Evolutionary conservation across 2,113 vertebrate species (phyloP), one percentile per base, ranked within the genome.

Genomic region (Penelope pileata): DNA sequence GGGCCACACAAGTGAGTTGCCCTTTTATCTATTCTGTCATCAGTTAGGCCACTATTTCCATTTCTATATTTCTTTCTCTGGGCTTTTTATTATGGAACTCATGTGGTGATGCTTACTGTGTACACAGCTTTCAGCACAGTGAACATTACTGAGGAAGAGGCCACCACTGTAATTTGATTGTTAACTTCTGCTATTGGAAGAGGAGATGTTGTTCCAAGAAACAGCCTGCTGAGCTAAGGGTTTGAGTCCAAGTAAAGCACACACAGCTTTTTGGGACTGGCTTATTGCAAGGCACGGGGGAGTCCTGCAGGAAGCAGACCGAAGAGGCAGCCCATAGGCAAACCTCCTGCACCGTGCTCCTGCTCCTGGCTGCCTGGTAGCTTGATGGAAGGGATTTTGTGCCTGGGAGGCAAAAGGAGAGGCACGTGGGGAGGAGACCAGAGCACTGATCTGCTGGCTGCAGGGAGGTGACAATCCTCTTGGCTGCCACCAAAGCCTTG

Each of bases 141-240:
- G 38, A 92, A 1, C 32, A 19, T 29, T 56, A 5, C 75, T 7
- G n/a, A 66, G n/a, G 8, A 80, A 73, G 84, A 72, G 13, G 10
- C 47, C 45, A 51, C 1, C 4, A 0, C 1, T 2, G 47, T 17
- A 13, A 36, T 9, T 2, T 23, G 40, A 10, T n/a, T 43, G 27
- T 47, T 51, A 34, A 40, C 43, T 76, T 43, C 26, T 79, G 58
- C 51, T 64, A 21, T 21, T 68, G 67, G 43, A 45, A 51, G 36
- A 62, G 58, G 51, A 83, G 17, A 10, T 12, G 60, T 38, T 59
- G 17, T 43, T 50, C 42, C 45, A 34, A 21, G 30, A 11, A 67
- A 4, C 47, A 59, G 14, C 30, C 23, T 18, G 16, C 29, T 48
- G 59, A 68, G 34, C 66, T 50, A 3, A 24, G 7, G 34, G 34